Base-by-base conservation (phyloP, 1,140 invertebrate genomes). In the Papilio xuthus region DNA sequence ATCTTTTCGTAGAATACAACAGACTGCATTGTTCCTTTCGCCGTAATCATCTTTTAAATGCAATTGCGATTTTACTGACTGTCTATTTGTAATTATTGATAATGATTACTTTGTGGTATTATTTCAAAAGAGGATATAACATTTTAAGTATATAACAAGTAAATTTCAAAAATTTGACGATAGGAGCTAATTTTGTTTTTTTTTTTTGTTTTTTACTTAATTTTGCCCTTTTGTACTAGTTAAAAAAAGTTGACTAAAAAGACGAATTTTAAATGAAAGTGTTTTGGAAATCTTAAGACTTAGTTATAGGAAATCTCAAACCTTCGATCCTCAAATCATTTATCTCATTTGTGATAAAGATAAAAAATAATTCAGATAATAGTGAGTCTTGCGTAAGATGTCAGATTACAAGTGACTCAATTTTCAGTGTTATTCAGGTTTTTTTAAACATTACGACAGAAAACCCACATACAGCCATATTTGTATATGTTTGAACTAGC, bases 1-100 rank as follows among this genome's bases (percentile, higher is more conserved):
- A 67, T 67, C 60, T 26, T 67, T 67, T 18, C 60, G 60, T 67
- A 26, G 60, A 67, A 67, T 67, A 67, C 23, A 67, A 67, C 23
- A 67, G 60, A 67, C 26, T 32, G 56, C 23, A 60, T 60, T 60
- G 56, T 60, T 60, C 56, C 9, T 26, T 60, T 60, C 56, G 23
- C 23, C 13, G 23, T 23, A 26, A 26, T 2, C 23, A 15, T 15
- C 23, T 26, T 56, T 47, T 47, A 18, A 47, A 20, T 60, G 56
- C 56, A 13, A 26, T 60, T 60, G 23, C 13, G 18, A 60, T 60
- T 26, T 60, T 12, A n/a, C n/a, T n/a, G n/a, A n/a, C 26, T 60
- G 23, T 10, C 20, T 23, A 56, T 56, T 56, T 60, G n/a, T n/a
- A n/a, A n/a, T 13, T 60, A 60, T 60, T 53, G n/a, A n/a, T 15